Evolutionary conservation across 2,113 vertebrate species (phyloP), one percentile per base, ranked within the genome.

Genomic region (Mola mola): DNA sequence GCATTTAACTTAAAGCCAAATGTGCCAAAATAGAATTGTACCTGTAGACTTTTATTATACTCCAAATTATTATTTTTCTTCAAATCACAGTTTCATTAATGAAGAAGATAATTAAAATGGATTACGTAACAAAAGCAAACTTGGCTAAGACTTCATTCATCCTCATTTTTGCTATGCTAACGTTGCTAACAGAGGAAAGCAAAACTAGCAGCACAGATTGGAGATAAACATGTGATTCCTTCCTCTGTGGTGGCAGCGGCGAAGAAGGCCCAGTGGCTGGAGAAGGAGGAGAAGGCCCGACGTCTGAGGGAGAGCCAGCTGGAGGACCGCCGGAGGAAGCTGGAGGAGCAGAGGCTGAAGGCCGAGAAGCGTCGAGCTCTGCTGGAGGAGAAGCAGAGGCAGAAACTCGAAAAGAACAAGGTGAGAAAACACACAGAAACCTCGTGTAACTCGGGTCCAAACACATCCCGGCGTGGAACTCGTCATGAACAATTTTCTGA

Each of bases 401-500:
- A 94, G 89, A 98, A 97, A 78, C 91, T 96, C 4, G 95, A 97
- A 86, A 98, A 95, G 83, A 98, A 98, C 89, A 98, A 98, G 95
- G 96, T 98, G 70, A 5, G 80, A 40, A 22, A 37, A 48, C 3
- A 1, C 8, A 19, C 33, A 36, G 12, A 12, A 4, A 10, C 4
- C 33, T 36, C 33, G 9, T 36, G 4, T 13, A 36, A 36, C 33
- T 13, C 6, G n/a, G n/a, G n/a, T n/a, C n/a, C n/a, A n/a, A n/a
- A n/a, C n/a, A n/a, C n/a, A n/a, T n/a, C n/a, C n/a, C n/a, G n/a
- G n/a, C n/a, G n/a, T n/a, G n/a, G n/a, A n/a, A n/a, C n/a, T n/a
- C n/a, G n/a, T n/a, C n/a, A n/a, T n/a, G n/a, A n/a, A n/a, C n/a
- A n/a, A n/a, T n/a, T n/a, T n/a, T n/a, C n/a, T n/a, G n/a, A n/a